Evolutionary conservation across 2,888 invertebrate species (phyloP).

Genomic region (Scelioninae gen. 1): DNA sequence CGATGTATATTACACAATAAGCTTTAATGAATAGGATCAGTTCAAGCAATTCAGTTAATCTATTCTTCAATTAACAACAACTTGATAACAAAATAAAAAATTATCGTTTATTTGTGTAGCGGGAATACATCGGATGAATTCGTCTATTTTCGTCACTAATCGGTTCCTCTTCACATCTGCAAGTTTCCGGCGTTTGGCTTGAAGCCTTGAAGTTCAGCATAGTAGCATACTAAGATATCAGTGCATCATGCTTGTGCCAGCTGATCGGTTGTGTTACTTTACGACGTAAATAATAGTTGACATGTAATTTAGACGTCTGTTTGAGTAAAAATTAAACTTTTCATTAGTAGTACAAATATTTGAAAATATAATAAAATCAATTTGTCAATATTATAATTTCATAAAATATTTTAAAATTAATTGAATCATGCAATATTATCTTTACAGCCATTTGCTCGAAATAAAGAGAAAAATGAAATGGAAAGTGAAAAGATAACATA

Average conservation of each 20-base stretch:
- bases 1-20: too few species aligned
- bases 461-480: neutral
- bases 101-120: neutral
- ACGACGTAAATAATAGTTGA: constrained; percentile 8
- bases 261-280: neutral
- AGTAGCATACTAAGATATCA: too few species aligned
- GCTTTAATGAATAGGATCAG: neutral
- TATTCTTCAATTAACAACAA: constrained; percentile 4
- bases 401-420: neutral
- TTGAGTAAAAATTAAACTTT: neutral
- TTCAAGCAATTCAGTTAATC: neutral
- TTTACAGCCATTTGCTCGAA: neutral
- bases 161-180: neutral
- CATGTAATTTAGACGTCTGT: too few species aligned
- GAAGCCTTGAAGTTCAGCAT: too few species aligned
- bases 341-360: too few species aligned
- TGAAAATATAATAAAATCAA: neutral
- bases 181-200: neutral
- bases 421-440: neutral
- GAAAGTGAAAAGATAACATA: neutral
- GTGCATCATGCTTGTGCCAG: neutral
- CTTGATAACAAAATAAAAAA: neutral
- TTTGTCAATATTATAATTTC: too few species aligned
- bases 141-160: neutral
- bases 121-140: neutral